phyloP scores from a whole-genome alignment of 2,797 vertebrate species.

The Crax fasciolata region DNA sequence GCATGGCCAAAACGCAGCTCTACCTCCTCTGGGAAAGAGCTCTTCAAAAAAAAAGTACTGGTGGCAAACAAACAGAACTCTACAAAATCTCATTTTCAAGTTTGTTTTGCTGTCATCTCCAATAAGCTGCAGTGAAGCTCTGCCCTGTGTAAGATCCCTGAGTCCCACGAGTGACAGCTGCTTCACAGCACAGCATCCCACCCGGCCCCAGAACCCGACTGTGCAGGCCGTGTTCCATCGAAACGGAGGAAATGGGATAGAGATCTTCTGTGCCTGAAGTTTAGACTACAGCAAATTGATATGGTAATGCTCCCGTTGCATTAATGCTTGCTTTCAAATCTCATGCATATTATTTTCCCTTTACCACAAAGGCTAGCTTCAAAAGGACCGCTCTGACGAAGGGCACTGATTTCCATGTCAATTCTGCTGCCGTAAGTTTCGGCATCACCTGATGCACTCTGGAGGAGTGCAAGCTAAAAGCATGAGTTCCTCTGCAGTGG shows the following conservation, averaged over 20 bases:
- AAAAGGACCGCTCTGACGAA: neutral
- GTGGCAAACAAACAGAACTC: neutral
- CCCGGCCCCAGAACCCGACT: neutral
- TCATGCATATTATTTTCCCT: neutral
- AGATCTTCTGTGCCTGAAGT: neutral
- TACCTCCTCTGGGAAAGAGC: neutral
- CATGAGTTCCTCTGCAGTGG: neutral
- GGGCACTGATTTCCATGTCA: neutral
- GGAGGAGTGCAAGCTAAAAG: neutral
- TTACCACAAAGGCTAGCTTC: neutral
- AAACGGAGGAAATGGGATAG: neutral
- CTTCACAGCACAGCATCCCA: neutral
- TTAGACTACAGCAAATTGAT: neutral
- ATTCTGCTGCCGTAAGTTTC: neutral
- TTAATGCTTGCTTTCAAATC: neutral
- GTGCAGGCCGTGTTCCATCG: neutral
- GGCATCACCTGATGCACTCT: neutral
- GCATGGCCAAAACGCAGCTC: neutral
- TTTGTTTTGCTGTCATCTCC: neutral
- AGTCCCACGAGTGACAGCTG: neutral
- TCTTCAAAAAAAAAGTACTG: neutral
- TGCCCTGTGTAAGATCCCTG: neutral
- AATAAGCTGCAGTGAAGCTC: rapidly evolving
- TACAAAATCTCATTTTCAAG: neutral
- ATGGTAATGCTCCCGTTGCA: rapidly evolving